Conservation (phyloP, 2,888 invertebrate genomes). For the Diadegma fenestrale region DNA sequence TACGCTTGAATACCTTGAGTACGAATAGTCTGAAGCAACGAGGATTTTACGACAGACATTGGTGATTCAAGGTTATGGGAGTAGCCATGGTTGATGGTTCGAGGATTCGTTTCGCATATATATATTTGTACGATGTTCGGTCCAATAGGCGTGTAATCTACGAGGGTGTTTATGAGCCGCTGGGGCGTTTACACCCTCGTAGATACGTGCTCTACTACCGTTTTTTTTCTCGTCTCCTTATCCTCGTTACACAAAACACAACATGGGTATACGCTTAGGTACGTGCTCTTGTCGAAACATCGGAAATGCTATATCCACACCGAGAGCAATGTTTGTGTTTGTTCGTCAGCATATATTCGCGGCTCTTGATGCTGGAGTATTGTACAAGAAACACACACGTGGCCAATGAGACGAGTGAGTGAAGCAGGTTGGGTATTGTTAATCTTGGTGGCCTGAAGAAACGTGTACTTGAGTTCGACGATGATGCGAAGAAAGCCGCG, state of each 20-base stretch:
- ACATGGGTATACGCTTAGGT: constrained; percentile 69
- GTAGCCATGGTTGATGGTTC: constrained; percentile 28
- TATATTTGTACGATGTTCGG: constrained; percentile 27
- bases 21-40: background rate
- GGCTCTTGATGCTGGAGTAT: constrained; percentile 32
- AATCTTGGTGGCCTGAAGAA: constrained; percentile 74
- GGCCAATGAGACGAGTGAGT: constrained; percentile 60
- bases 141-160: constrained; percentile 77
- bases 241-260: constrained; percentile 58
- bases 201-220: constrained; percentile 74
- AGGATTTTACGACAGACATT: constrained; percentile 33
- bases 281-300: constrained; percentile 65
- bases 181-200: constrained; percentile 75
- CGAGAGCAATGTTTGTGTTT: constrained; percentile 27
- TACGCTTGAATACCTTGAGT: background rate
- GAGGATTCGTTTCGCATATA: constrained; percentile 20
- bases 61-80: constrained; percentile 19
- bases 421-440: constrained; percentile 80
- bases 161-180: constrained; percentile 74
- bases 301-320: constrained; percentile 48
- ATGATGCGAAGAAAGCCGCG: constrained; percentile 45
- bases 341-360: constrained; percentile 17
- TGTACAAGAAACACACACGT: constrained; percentile 51
- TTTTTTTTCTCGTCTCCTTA: constrained; percentile 48
- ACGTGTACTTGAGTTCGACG: constrained; percentile 45